Conservation (phyloP, 2,888 invertebrate species). For the Arge pagana region DNA sequence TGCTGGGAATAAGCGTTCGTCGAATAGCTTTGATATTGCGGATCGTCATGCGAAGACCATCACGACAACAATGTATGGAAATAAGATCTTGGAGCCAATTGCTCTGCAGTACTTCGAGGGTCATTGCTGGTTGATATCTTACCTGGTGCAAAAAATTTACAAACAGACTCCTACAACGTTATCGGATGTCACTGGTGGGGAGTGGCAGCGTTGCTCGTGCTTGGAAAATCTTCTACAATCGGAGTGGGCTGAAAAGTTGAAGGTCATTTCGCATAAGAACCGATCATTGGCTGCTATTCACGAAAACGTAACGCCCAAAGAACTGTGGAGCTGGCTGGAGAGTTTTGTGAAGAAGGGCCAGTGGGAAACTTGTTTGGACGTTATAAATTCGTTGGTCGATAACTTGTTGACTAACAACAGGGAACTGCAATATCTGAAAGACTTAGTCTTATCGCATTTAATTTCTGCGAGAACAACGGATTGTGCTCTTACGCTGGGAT, state of each 20-base stretch:
- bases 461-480: constrained; percentile 61
- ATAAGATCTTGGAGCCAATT: constrained; percentile 60
- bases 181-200: constrained; percentile 62
- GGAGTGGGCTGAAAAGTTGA: constrained; percentile 62
- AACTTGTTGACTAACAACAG: constrained; percentile 60
- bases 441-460: constrained; percentile 65
- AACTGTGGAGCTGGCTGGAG: constrained; percentile 62
- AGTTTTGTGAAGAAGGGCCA: constrained; percentile 57
- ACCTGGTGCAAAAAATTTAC: constrained; percentile 70
- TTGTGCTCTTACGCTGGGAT: constrained; percentile 45
- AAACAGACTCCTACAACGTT: constrained; percentile 61
- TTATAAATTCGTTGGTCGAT: constrained; percentile 66
- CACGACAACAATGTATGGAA: constrained; percentile 59
- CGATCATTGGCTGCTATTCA: constrained; percentile 66
- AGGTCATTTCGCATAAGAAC: constrained; percentile 63
- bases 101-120: constrained; percentile 68
- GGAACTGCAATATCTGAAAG: constrained; percentile 64
- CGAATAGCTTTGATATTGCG: background rate
- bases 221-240: constrained; percentile 67
- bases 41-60: constrained; percentile 58
- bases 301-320: constrained; percentile 61
- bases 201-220: constrained; percentile 61
- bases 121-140: constrained; percentile 72
- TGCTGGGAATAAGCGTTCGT: background rate
- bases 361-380: constrained; percentile 54